Conservation (phyloP, 2,113 vertebrate species). For the Salminus brasiliensis region DNA sequence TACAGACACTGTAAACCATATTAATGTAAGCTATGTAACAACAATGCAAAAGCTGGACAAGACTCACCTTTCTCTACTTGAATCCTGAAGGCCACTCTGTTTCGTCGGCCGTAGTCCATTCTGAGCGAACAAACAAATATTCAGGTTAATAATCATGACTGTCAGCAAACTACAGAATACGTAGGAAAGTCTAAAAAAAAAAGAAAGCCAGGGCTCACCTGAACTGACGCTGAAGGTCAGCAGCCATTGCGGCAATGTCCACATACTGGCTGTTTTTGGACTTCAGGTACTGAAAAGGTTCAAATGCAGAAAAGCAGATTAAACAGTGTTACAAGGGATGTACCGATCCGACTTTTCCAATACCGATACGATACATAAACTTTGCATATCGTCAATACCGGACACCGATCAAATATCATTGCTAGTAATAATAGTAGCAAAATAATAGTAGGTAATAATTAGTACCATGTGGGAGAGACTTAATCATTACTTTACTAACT, state of each 20-base stretch:
- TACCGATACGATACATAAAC: too few species aligned
- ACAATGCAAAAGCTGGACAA: background rate
- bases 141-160: background rate
- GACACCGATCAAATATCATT: too few species aligned
- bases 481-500: too few species aligned
- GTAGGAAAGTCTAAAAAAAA: background rate
- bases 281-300: slow-evolving; percentile 81
- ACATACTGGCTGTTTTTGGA: slow-evolving; percentile 82
- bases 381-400: too few species aligned
- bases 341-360: too few species aligned
- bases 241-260: slow-evolving; percentile 81
- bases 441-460: too few species aligned
- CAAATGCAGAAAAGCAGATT: background rate
- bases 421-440: too few species aligned
- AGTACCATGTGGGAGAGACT: too few species aligned
- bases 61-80: slow-evolving; percentile 90
- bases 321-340: too few species aligned
- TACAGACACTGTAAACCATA: background rate
- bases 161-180: background rate
- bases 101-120: slow-evolving; percentile 90
- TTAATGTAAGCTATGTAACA: background rate
- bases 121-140: slow-evolving; percentile 64
- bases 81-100: slow-evolving; percentile 92
- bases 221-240: slow-evolving; percentile 86
- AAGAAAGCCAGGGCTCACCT: slow-evolving; percentile 72